Evolutionary conservation across 2,797 vertebrate genomes (phyloP).

Genomic region (Rhinophrynus dorsalis): DNA sequence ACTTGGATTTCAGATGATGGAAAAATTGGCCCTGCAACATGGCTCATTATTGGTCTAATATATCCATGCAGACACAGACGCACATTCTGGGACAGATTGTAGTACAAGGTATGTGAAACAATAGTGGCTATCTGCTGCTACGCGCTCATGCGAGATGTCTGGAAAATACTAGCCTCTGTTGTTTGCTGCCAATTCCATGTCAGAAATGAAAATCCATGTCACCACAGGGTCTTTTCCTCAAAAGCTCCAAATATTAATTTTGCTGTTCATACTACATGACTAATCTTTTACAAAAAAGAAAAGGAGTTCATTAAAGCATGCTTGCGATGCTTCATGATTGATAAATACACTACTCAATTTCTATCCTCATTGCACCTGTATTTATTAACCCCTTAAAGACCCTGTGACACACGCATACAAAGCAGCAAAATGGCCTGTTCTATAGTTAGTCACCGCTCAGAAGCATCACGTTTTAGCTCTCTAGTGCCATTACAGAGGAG

Average conservation of each 20-base stretch:
- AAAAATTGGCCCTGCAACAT: constrained; percentile 3
- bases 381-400: no score
- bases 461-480: no score
- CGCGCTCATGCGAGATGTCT: background rate
- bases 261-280: background rate
- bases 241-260: constrained; percentile 16
- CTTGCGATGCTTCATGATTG: background rate
- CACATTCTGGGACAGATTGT: constrained; percentile 8
- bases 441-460: no score
- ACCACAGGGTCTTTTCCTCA: constrained; percentile 3
- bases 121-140: constrained; percentile 5
- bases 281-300: constrained; percentile 3
- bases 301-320: constrained; percentile 10
- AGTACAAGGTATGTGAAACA: constrained; percentile 13
- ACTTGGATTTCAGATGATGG: background rate
- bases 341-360: no score
- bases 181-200: constrained; percentile 30
- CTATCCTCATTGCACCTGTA: no score
- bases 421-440: no score
- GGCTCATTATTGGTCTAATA: constrained; percentile 22
- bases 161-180: background rate
- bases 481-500: no score
- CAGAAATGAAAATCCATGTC: constrained; percentile 28
- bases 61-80: constrained; percentile 13
- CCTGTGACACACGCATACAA: no score